A percentile compares a stretch with the other conserved stretches of the same genome.
Conservation (phyloP, 2,113 vertebrate species). For the Pomatorhinus ruficollis region DNA sequence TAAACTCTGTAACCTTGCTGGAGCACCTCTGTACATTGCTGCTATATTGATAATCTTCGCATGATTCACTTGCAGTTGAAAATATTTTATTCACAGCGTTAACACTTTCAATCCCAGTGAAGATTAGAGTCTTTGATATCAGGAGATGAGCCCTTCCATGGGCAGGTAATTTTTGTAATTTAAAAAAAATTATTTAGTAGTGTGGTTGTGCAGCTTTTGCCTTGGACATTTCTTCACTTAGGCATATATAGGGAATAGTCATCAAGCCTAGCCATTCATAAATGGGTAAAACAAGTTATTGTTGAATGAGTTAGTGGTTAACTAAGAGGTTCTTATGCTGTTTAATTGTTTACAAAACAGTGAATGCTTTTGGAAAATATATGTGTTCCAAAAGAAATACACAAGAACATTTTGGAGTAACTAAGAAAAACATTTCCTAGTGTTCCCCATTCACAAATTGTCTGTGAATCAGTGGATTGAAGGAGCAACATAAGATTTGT, state of each 20-base stretch:
- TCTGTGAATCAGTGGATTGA: not conserved
- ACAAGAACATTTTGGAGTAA: not conserved
- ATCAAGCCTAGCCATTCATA: conserved; percentile 44
- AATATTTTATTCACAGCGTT: conserved; percentile 51
- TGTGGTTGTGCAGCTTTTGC: not conserved
- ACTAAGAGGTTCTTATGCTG: not conserved
- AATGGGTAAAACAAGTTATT: conserved; percentile 29
- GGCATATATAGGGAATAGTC: not conserved
- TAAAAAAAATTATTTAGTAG: not conserved
- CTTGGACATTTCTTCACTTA: not conserved
- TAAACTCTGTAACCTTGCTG: conserved; percentile 59
- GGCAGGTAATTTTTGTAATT: not conserved
- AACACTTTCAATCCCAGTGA: conserved; percentile 34
- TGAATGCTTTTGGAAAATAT: conserved; percentile 4
- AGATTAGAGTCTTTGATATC: not conserved
- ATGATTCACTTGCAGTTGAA: conserved; percentile 36
- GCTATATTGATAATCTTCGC: conserved; percentile 61
- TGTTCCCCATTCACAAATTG: not conserved
- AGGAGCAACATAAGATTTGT: not conserved
- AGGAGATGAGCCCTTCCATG: not conserved
- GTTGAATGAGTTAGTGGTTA: conserved; percentile 27
- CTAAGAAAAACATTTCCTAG: not conserved
- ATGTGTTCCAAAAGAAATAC: not conserved
- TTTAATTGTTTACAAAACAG: conserved; percentile 23
- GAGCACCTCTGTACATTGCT: conserved; percentile 33